Conservation (phyloP, 2,888 invertebrate genomes). For the Papilio demoleus region DNA sequence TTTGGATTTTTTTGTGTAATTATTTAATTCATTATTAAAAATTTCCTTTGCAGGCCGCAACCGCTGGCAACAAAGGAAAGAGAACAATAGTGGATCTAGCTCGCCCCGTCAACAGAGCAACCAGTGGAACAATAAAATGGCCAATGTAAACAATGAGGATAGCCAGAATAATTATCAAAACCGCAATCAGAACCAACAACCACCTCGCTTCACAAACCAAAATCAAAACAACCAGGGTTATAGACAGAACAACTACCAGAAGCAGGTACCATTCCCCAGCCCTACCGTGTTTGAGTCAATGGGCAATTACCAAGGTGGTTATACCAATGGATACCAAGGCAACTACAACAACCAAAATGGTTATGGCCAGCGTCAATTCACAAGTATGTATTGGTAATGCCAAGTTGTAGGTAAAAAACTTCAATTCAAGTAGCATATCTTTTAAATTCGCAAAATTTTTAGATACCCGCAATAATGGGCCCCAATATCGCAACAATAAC, state of each 20-base stretch:
- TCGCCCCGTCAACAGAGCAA: conserved; percentile 81
- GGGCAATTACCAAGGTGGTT: conserved; percentile 82
- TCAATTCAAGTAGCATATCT: conserved; percentile 18
- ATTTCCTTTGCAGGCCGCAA: conserved; percentile 70
- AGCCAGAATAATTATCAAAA: conserved; percentile 68
- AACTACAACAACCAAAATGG: conserved; percentile 77
- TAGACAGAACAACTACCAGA: conserved; percentile 79
- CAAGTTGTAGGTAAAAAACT: conserved; percentile 11
- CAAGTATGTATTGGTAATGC: conserved; percentile 61
- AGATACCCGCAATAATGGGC: conserved; percentile 72
- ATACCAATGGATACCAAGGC: conserved; percentile 80
- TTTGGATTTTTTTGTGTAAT: too few relatives aligned
- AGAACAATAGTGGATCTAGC: conserved; percentile 76
- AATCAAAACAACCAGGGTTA: conserved; percentile 71
- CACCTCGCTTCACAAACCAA: conserved; percentile 81
- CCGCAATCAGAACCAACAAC: conserved; percentile 67
- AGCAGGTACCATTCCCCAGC: conserved; percentile 83
- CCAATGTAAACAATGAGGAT: conserved; percentile 63
- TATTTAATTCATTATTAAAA: conserved; percentile 20
- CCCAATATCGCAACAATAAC: conserved; percentile 73
- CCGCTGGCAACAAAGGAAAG: conserved; percentile 86
- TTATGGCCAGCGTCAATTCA: conserved; percentile 76
- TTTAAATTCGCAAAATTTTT: conserved; percentile 23
- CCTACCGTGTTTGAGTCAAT: conserved; percentile 83
- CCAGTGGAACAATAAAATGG: conserved; percentile 81